Evolutionary conservation across 1,140 invertebrate species (phyloP).

Genomic region (Pectinophora gossypiella): DNA sequence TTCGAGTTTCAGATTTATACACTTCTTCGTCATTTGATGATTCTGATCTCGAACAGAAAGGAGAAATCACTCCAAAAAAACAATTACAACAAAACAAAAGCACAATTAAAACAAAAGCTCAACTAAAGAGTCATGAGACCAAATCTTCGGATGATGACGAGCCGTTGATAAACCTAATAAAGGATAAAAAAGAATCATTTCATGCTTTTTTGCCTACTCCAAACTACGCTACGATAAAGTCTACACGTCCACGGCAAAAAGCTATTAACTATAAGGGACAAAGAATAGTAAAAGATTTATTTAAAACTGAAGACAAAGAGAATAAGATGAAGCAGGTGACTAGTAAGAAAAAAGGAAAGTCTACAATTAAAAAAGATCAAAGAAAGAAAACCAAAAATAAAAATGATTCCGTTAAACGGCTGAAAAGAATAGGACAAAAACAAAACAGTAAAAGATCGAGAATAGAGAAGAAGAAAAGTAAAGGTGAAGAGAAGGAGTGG

Average conservation of each 20-base stretch:
- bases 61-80: conserved; percentile 5
- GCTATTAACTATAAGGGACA: conserved; percentile 26
- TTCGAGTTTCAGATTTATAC: neutral
- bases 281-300: conserved; percentile 20
- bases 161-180: conserved; percentile 11
- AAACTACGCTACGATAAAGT: conserved; percentile 20
- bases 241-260: conserved; percentile 15
- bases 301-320: conserved; percentile 18
- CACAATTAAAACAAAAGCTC: conserved; percentile 5
- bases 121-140: conserved; percentile 8
- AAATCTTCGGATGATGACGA: conserved; percentile 12
- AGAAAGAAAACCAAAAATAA: conserved; percentile 9
- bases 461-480: conserved; percentile 9
- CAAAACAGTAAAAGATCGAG: conserved; percentile 6
- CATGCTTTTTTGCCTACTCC: conserved; percentile 21
- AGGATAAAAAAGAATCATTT: conserved; percentile 16
- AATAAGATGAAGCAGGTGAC: conserved; percentile 8
- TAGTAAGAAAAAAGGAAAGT: conserved; percentile 12
- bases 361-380: conserved; percentile 7
- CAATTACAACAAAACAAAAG: neutral
- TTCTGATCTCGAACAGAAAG: neutral
- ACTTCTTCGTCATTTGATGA: conserved; percentile 3
- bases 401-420: neutral
- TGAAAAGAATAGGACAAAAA: neutral
- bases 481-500: conserved; percentile 3